phyloP scores from a whole-genome alignment of 1,140 invertebrate genomes.

The Teleogryllus occipitalis region DNA sequence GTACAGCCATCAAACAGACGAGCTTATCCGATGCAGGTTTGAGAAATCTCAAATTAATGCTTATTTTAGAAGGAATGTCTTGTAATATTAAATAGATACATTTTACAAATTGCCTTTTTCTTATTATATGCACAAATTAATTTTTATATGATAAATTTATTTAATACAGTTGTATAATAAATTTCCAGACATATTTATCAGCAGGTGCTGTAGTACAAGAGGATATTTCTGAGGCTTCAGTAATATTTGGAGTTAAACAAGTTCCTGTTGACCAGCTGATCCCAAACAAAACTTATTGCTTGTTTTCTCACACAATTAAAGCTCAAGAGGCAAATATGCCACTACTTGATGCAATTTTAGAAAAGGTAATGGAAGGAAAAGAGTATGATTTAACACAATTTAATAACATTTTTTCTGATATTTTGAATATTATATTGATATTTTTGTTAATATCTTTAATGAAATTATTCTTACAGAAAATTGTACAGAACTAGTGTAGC shows the following conservation, averaged over 20 bases:
- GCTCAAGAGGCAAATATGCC: conserved; percentile 98
- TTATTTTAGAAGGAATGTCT: not conserved
- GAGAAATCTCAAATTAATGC: not conserved
- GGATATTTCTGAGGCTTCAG: conserved; percentile 89
- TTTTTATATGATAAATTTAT: not conserved
- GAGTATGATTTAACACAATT: too few species aligned
- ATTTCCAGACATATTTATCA: conserved; percentile 65
- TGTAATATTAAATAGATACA: not conserved
- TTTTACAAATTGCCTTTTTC: not conserved
- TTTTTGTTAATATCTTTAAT: too few species aligned
- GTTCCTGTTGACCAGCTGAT: conserved; percentile 89
- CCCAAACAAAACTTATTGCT: conserved; percentile 94
- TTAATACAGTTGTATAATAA: not conserved
- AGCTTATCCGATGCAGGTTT: conserved; percentile 90
- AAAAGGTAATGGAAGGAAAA: conserved; percentile 52
- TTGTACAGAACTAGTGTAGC: too few species aligned
- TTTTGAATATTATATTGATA: too few species aligned
- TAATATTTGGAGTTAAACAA: conserved; percentile 97
- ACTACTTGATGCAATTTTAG: conserved; percentile 88
- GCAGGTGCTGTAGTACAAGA: conserved; percentile 90
- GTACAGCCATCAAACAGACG: conserved; percentile 96
- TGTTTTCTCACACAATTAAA: conserved; percentile 99
- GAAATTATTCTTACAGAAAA: too few species aligned
- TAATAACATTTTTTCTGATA: too few species aligned
- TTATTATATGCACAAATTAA: not conserved